Percentiles rank a stretch among this genome's conserved stretches.
Conservation (phyloP, 2,797 vertebrate species). For the Remorina albescens region DNA sequence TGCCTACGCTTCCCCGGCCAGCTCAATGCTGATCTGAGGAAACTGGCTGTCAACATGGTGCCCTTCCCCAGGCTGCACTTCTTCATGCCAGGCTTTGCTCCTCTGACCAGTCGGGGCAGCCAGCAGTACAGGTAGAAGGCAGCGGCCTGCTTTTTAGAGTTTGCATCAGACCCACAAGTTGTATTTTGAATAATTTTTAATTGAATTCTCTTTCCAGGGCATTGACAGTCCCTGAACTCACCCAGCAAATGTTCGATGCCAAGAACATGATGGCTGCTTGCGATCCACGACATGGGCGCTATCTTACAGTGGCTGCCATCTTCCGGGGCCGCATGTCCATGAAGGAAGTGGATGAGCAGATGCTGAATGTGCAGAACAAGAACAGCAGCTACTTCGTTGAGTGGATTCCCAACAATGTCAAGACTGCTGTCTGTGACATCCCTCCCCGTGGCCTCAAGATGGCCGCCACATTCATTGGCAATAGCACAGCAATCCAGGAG, state of each 20-base stretch:
- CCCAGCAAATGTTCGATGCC: conserved; percentile 79
- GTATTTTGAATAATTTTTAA: background rate
- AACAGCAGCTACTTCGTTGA: conserved; percentile 87
- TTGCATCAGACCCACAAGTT: background rate
- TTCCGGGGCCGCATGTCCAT: conserved; percentile 91
- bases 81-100: conserved; percentile 91
- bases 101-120: conserved; percentile 87
- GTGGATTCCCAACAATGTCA: conserved; percentile 89
- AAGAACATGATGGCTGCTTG: conserved; percentile 82
- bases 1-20: conserved; percentile 93
- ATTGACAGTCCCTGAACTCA: conserved; percentile 76
- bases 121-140: conserved; percentile 84
- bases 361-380: conserved; percentile 84
- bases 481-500: conserved; percentile 97
- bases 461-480: conserved; percentile 93
- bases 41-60: conserved; percentile 94
- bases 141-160: background rate
- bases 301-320: conserved; percentile 90
- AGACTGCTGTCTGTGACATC: conserved; percentile 94
- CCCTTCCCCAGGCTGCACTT: conserved; percentile 93
- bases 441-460: conserved; percentile 93
- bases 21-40: conserved; percentile 91
- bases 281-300: conserved; percentile 77
- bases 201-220: conserved; percentile 44
- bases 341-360: conserved; percentile 79